phyloP scores from a whole-genome alignment of 2,113 vertebrate species.

The Tiliqua scincoides region DNA sequence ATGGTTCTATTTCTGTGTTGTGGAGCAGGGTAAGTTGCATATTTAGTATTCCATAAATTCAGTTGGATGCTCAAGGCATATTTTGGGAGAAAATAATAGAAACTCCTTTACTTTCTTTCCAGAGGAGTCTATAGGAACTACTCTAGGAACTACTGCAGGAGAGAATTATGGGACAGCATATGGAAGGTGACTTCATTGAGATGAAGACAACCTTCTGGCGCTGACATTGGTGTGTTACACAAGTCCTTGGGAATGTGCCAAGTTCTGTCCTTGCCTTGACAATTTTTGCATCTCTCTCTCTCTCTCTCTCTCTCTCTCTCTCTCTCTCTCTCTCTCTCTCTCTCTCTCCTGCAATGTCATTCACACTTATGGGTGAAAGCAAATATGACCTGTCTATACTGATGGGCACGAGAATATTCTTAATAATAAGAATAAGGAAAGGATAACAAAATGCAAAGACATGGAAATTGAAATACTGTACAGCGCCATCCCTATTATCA shows the following conservation, averaged over 20 bases:
- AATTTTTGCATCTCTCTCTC: not conserved
- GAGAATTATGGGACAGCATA: not conserved
- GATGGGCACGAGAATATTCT: no score
- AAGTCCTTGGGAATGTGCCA: not conserved
- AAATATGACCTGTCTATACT: not conserved
- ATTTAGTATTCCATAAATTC: not conserved
- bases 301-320: not conserved
- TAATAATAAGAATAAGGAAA: no score
- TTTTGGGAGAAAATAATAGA: slow-evolving; percentile 63
- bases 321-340: not conserved
- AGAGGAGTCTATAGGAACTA: not conserved
- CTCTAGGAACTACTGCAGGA: not conserved
- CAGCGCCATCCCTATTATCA: no score
- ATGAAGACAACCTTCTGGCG: not conserved
- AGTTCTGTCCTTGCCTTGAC: not conserved
- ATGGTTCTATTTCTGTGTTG: slow-evolving; percentile 41
- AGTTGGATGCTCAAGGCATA: slow-evolving; percentile 38
- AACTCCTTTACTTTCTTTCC: not conserved
- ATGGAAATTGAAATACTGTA: no score
- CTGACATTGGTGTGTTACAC: not conserved
- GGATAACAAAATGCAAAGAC: no score
- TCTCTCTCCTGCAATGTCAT: not conserved
- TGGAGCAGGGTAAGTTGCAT: not conserved
- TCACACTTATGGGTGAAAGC: not conserved
- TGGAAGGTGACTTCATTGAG: not conserved